A percentile compares a stretch with the other conserved stretches of the same genome.
Evolutionary conservation across 2,113 vertebrate genomes (phyloP).

Genomic region (Euleptes europaea): DNA sequence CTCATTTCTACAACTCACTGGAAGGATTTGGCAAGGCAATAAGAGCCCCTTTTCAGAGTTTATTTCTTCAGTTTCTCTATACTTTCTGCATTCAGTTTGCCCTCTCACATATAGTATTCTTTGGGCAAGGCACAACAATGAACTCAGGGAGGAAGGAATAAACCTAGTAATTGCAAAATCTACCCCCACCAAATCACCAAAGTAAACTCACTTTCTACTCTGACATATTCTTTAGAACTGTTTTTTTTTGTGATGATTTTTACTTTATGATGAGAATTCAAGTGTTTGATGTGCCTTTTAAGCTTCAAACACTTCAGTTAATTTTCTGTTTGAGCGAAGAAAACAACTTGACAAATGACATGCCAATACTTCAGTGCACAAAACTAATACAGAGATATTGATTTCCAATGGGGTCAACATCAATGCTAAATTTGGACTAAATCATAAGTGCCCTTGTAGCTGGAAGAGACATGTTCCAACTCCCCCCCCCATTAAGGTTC

Average conservation of each 20-base stretch:
- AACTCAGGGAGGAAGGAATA: neutral
- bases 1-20: neutral
- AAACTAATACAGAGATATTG: conserved; percentile 16
- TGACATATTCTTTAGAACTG: neutral
- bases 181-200: neutral
- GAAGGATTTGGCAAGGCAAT: neutral
- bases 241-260: fast-evolving
- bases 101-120: neutral
- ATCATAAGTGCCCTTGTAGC: conserved; percentile 20
- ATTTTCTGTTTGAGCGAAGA: conserved; percentile 2
- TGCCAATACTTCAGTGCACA: conserved; percentile 7
- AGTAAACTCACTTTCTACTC: neutral
- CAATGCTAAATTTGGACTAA: conserved; percentile 14
- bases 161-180: neutral
- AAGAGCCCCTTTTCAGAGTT: neutral
- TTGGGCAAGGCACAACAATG: neutral
- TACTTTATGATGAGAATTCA: neutral
- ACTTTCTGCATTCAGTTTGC: neutral
- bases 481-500: neutral
- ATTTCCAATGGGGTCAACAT: neutral
- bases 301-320: conserved; percentile 20
- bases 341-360: neutral
- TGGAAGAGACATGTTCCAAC: neutral
- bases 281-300: neutral
- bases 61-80: neutral